phyloP scores from a whole-genome alignment of 2,888 invertebrate species.

The Sinotaia quadrata region DNA sequence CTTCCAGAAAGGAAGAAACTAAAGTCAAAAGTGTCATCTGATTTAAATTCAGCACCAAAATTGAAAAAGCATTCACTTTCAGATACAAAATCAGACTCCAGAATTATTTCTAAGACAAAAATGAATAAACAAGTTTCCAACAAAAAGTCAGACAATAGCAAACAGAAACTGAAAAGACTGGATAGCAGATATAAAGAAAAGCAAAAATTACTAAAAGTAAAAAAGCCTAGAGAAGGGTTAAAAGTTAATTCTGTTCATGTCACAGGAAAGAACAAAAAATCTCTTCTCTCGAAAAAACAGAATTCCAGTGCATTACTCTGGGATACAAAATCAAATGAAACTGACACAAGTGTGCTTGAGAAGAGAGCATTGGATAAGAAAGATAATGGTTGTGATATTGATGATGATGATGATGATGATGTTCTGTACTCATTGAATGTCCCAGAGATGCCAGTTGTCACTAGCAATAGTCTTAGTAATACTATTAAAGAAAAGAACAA shows the following conservation, averaged over 20 bases:
- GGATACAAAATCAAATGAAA: no score
- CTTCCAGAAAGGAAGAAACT: no score
- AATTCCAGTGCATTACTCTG: no score
- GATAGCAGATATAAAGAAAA: no score
- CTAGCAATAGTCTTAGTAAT: neutral
- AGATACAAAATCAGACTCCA: constrained; percentile 5
- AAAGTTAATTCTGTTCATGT: no score
- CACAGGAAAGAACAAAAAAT: no score
- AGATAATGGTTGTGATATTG: constrained; percentile 3
- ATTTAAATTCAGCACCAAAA: no score
- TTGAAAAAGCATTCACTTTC: no score
- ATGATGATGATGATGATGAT: constrained; percentile 47
- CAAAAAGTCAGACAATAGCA: constrained; percentile 2
- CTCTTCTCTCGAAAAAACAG: no score
- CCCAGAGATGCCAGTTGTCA: constrained; percentile 2
- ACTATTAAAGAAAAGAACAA: neutral
- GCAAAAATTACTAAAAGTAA: no score
- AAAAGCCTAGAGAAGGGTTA: no score
- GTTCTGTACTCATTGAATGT: constrained; percentile 49
- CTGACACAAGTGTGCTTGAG: neutral
- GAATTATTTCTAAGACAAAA: neutral
- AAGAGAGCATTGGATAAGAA: constrained; percentile 16
- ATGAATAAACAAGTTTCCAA: neutral
- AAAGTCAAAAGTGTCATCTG: no score
- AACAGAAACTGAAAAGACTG: neutral